These are phyloP conservation scores for Cavia porcellus DNA, from an alignment of 2,113 vertebrate genomes.

Conservation along the genomic window DNA sequence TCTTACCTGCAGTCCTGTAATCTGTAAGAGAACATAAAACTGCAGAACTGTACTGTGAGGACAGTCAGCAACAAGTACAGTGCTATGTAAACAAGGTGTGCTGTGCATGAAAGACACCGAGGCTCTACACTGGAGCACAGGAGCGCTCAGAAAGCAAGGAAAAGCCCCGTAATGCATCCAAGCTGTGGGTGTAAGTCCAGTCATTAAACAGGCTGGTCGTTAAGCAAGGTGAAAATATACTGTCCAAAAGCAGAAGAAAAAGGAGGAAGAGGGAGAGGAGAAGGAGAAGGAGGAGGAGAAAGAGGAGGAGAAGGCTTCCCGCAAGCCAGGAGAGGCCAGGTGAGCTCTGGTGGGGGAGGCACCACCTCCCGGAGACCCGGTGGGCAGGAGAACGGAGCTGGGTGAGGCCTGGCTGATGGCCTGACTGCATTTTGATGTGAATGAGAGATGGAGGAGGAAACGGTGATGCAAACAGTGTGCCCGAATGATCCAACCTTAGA, in stretches of 20 bases:
- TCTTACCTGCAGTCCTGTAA: background rate
- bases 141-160: background rate
- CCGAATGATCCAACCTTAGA: background rate
- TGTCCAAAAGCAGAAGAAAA: background rate
- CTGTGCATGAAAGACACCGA: background rate
- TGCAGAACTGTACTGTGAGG: background rate
- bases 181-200: background rate
- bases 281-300: background rate
- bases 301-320: background rate
- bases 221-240: background rate
- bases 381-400: too few relatives aligned
- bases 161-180: fast-evolving
- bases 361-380: too few relatives aligned
- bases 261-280: background rate
- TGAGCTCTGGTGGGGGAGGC: too few relatives aligned
- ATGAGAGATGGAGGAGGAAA: background rate
- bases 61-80: background rate
- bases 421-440: too few relatives aligned
- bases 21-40: background rate
- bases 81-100: background rate
- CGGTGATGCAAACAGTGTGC: background rate
- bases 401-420: too few relatives aligned
- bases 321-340: too few relatives aligned
- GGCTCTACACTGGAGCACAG: background rate
- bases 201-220: background rate